These are phyloP conservation scores for Mastomys coucha DNA, from an alignment of 2,113 vertebrate species.

Conservation along the genomic window DNA sequence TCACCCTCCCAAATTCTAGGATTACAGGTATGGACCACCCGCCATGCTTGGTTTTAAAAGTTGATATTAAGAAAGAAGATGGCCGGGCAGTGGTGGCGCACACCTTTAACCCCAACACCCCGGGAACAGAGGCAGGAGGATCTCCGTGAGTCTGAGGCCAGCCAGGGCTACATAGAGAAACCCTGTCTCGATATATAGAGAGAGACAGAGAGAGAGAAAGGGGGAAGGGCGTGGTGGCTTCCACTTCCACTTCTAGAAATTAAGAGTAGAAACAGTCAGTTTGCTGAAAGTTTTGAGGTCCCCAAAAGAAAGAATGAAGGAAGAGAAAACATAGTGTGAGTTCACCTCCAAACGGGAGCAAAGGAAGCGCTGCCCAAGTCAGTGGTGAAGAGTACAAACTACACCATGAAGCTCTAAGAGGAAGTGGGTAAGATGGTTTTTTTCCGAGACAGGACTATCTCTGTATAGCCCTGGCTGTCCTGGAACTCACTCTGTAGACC, in stretches of 20 bases:
- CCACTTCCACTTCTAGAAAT: neutral
- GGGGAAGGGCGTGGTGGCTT: neutral
- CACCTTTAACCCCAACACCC: neutral
- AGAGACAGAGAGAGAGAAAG: too few species aligned
- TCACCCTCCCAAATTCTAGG: neutral
- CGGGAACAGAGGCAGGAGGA: neutral
- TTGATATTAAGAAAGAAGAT: neutral
- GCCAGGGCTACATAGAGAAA: neutral
- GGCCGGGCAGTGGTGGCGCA: neutral
- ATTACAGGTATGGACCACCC: neutral
- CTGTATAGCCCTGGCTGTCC: too few species aligned
- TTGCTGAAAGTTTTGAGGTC: neutral
- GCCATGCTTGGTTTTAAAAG: neutral
- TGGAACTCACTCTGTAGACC: too few species aligned
- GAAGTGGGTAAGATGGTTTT: neutral
- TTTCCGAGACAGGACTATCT: too few species aligned
- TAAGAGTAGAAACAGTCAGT: neutral
- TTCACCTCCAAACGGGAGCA: neutral
- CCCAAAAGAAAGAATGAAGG: neutral
- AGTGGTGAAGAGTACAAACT: neutral
- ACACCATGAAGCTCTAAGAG: neutral
- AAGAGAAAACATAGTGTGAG: neutral
- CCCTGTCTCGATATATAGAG: too few species aligned
- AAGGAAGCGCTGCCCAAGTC: neutral
- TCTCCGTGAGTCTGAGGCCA: neutral